These are phyloP conservation scores for Cynopterus sphinx DNA, from an alignment of 2,797 vertebrate species.

Conservation along the genomic window DNA sequence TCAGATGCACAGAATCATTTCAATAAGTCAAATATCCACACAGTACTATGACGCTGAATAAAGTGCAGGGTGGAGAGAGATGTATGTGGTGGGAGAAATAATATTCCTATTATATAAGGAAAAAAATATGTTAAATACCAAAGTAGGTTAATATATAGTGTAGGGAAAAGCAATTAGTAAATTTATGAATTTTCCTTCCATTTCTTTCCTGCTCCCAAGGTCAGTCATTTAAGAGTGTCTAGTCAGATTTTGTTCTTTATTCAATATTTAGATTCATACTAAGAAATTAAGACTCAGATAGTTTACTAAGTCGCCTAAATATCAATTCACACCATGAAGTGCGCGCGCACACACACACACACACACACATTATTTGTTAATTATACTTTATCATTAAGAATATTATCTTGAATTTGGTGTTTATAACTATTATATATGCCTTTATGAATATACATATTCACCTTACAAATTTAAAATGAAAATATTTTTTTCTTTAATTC, in stretches of 20 bases:
- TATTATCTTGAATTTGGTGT: background rate
- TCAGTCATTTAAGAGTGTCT: background rate
- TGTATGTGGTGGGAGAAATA: background rate
- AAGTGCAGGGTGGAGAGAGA: background rate
- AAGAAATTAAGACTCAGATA: background rate
- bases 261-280: conserved; percentile 28
- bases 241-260: conserved; percentile 12
- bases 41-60: background rate
- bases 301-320: background rate
- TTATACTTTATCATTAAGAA: background rate
- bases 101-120: background rate
- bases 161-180: conserved; percentile 13
- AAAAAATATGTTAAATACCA: background rate
- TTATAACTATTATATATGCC: background rate
- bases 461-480: conserved; percentile 38
- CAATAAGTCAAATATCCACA: background rate
- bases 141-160: conserved; percentile 10
- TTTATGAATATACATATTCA: background rate
- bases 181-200: background rate
- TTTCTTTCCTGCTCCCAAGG: conserved; percentile 1
- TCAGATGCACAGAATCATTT: background rate
- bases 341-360: background rate
- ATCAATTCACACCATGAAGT: conserved; percentile 7
- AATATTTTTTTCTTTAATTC: conserved; percentile 9
- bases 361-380: background rate